Base-by-base conservation (phyloP, 2,888 invertebrate genomes). In the Spicauda simplicius region DNA sequence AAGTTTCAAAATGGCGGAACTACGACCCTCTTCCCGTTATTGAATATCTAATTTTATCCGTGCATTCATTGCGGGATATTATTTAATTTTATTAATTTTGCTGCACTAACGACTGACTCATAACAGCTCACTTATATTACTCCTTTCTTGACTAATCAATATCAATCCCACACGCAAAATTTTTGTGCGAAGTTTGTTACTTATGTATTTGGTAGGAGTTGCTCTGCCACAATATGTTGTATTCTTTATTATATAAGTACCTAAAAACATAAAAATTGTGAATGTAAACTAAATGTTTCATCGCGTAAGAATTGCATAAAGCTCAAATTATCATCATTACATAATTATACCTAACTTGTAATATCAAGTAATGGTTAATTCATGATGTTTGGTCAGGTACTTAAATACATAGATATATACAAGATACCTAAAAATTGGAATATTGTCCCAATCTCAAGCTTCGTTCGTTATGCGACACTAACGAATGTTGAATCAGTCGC, bases 1-100 rank as follows among this genome's bases (percentile, higher is more conserved):
- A 82, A 85, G 82, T 84, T 82, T 85, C 86, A 92, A 92, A 86
- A 93, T 93, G 93, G 93, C 92, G 90, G 90, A 87, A 80, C 84
- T 85, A 82, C 87, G 81, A 85, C 87, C 91, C 88, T 90, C 88
- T 90, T 86, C 83, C 84, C 81, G 86, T 88, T 93, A 93, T 92
- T 91, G 92, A 92, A 91, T 92, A 91, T 91, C 91, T 91, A 92
- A 92, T 92, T 91, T 91, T 91, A 89, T 87, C 86, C 80, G 80
- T 90, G 86, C 88, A 91, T 87, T 85, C 86, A 83, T 85, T 85
- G 85, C 86, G 69, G 72, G 68, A 80, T 80, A 81, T 73, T 78
- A n/a, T n/a, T n/a, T n/a, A n/a, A n/a, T n/a, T n/a, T n/a, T n/a
- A n/a, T 79, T 76, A 79, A 77, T 75, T 78, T 77, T 75, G 74